Conservation (phyloP, 1,140 invertebrate species). For the Lasioglossum baleicum region DNA sequence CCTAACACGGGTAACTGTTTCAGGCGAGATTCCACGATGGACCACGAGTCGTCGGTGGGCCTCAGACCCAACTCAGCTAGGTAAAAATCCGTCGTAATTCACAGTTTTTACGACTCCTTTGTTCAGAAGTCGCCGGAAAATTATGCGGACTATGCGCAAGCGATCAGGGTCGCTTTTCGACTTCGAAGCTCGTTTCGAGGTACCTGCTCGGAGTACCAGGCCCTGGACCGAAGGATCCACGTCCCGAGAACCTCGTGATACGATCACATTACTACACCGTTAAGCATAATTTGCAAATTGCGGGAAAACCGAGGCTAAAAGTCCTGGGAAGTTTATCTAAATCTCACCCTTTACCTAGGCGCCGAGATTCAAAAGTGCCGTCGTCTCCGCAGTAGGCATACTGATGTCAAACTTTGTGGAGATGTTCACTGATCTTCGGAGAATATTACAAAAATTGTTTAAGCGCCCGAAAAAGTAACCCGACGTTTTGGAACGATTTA, state of each 20-base stretch:
- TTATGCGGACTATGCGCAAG: conserved; percentile 57
- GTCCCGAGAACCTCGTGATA: background rate
- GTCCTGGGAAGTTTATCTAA: background rate
- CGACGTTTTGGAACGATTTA: no score
- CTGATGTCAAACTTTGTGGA: no score
- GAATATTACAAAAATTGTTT: no score
- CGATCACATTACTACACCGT: background rate
- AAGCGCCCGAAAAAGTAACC: no score
- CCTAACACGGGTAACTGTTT: no score
- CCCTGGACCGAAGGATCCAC: background rate
- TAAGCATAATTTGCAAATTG: background rate
- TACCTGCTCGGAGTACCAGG: background rate
- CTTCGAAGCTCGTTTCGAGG: background rate
- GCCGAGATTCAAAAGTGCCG: background rate
- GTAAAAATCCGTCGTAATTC: conserved; percentile 56
- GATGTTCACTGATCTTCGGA: no score
- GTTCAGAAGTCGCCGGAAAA: conserved; percentile 61
- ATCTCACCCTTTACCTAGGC: background rate
- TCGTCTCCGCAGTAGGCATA: no score
- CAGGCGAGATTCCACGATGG: no score
- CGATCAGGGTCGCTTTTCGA: background rate
- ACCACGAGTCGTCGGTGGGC: no score
- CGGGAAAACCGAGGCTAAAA: background rate
- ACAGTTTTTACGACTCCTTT: conserved; percentile 58
- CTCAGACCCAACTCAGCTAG: background rate